A percentile compares a stretch with the other conserved stretches of the same genome.
phyloP scores from a whole-genome alignment of 2,888 invertebrate genomes.

The Drosophila mettleri region DNA sequence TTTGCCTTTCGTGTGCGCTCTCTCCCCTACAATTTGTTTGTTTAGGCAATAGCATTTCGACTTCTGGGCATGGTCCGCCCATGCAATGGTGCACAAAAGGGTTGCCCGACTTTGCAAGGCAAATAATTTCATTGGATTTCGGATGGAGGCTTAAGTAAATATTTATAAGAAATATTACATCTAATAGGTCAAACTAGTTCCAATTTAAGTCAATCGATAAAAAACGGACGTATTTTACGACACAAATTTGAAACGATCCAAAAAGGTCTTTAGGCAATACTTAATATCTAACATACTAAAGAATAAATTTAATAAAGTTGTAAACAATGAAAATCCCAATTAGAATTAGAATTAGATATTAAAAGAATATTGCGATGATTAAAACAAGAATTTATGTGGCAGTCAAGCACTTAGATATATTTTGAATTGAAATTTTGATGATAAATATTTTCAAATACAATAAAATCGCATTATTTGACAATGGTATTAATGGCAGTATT shows the following conservation, averaged over 20 bases:
- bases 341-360: too few species aligned
- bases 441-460: background rate
- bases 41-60: conserved; percentile 70
- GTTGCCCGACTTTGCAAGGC: conserved; percentile 13
- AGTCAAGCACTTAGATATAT: background rate
- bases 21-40: conserved; percentile 42
- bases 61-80: conserved; percentile 21
- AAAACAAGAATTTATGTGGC: too few species aligned
- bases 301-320: too few species aligned
- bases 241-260: background rate
- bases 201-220: conserved; percentile 17
- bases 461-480: background rate
- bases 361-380: too few species aligned
- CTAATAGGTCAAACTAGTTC: conserved; percentile 29
- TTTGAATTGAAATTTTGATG: background rate
- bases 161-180: conserved; percentile 52
- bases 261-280: too few species aligned
- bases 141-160: conserved; percentile 51
- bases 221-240: background rate
- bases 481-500: background rate
- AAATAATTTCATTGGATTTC: conserved; percentile 24
- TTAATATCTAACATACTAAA: too few species aligned
- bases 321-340: too few species aligned
- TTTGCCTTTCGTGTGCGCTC: conserved; percentile 40
- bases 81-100: background rate